phyloP scores from a whole-genome alignment of 2,888 invertebrate species.

The Athetis lepigone region DNA sequence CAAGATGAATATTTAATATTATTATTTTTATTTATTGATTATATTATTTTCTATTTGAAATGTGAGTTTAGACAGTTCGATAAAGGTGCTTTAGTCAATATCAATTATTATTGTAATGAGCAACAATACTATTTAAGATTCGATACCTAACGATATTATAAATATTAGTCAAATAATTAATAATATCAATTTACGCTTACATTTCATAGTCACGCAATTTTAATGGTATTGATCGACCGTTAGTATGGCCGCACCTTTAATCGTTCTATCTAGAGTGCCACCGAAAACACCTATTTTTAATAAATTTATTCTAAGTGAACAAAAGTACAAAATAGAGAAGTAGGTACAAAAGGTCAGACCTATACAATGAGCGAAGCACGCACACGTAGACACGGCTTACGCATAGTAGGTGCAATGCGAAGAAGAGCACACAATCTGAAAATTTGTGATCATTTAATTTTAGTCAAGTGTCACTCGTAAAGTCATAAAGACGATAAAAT shows the following conservation, averaged over 20 bases:
- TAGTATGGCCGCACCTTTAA: constrained; percentile 52
- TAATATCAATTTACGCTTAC: constrained; percentile 27
- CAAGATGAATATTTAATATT: constrained; percentile 57
- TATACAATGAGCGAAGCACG: background rate
- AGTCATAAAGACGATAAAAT: too few species aligned
- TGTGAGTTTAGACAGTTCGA: constrained; percentile 56
- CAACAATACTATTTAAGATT: constrained; percentile 36
- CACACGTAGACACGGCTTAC: background rate
- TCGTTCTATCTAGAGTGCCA: constrained; percentile 48
- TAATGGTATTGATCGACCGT: constrained; percentile 21
- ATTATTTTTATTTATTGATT: constrained; percentile 54
- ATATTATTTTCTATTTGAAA: constrained; percentile 59
- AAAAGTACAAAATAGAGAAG: constrained; percentile 24
- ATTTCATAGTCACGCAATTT: constrained; percentile 30
- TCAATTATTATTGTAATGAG: constrained; percentile 31
- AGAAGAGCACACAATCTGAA: too few species aligned
- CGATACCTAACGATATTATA: constrained; percentile 38
- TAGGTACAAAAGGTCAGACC: background rate
- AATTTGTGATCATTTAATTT: too few species aligned
- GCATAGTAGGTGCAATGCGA: background rate
- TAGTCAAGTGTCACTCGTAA: too few species aligned
- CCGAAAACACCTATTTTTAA: constrained; percentile 52
- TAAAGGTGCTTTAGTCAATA: constrained; percentile 59
- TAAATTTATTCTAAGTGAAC: constrained; percentile 62
- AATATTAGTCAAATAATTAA: constrained; percentile 33